phyloP scores from a whole-genome alignment of 1,140 invertebrate genomes.

The Reticulitermes speratus region DNA sequence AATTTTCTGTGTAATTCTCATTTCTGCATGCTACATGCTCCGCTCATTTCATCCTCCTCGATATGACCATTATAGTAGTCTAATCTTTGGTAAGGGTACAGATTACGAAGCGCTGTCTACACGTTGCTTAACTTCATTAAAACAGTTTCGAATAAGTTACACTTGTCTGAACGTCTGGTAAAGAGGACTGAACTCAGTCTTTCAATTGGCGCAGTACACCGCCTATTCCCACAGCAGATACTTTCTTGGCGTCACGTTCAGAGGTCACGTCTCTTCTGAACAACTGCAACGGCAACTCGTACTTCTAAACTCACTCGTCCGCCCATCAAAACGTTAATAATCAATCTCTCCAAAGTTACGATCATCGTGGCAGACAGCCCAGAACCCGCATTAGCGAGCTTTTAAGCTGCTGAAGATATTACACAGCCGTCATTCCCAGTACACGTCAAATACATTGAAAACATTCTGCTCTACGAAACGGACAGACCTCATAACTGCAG shows the following conservation, averaged over 20 bases:
- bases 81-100: too few relatives aligned
- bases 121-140: too few relatives aligned
- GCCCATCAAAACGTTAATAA: background rate
- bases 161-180: background rate
- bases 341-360: slow-evolving; percentile 12
- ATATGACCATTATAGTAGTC: too few relatives aligned
- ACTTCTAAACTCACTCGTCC: background rate
- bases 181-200: background rate
- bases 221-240: background rate
- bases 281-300: background rate
- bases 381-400: background rate
- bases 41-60: too few relatives aligned
- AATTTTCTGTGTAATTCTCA: too few relatives aligned
- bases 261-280: background rate
- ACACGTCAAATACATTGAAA: background rate
- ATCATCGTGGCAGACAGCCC: background rate
- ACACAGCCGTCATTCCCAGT: background rate
- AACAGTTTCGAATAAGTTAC: too few relatives aligned
- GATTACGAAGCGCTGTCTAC: too few relatives aligned
- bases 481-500: too few relatives aligned
- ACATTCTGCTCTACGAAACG: background rate
- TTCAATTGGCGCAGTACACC: background rate
- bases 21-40: too few relatives aligned
- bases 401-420: slow-evolving; percentile 12
- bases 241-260: background rate